Evolutionary conservation across 2,888 invertebrate genomes (phyloP).

Genomic region (Clivina fossor): DNA sequence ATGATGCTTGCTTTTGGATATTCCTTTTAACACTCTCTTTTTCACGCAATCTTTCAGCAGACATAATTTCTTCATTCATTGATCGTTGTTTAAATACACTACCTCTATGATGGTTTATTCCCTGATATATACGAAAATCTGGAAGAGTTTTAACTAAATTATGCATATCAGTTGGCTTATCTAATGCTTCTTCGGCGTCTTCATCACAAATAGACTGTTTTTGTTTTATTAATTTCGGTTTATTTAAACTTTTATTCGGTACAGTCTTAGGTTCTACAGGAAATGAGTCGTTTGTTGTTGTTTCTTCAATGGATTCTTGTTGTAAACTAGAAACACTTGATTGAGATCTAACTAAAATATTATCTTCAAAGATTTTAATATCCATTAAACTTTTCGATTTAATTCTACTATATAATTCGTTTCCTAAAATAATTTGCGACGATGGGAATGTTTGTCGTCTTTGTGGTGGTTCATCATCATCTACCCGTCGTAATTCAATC

Average conservation of each 20-base stretch:
- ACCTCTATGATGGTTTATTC: conserved; percentile 55
- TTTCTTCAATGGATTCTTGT: conserved; percentile 42
- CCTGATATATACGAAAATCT: conserved; percentile 62
- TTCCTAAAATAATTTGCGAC: conserved; percentile 49
- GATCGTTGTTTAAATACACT: conserved; percentile 81
- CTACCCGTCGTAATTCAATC: conserved; percentile 82
- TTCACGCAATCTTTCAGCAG: conserved; percentile 79
- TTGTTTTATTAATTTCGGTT: conserved; percentile 81
- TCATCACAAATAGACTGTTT: conserved; percentile 83
- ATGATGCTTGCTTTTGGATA: conserved; percentile 85
- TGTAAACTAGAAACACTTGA: conserved; percentile 72
- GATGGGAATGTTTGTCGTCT: conserved; percentile 58
- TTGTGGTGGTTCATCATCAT: conserved; percentile 62
- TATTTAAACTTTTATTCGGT: conserved; percentile 46
- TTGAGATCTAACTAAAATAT: conserved; percentile 70
- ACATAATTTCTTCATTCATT: conserved; percentile 87
- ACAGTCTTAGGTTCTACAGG: conserved; percentile 37
- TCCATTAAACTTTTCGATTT: conserved; percentile 85
- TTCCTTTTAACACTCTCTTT: conserved; percentile 80
- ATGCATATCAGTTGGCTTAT: conserved; percentile 71
- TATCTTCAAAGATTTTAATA: conserved; percentile 73
- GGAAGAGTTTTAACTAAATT: conserved; percentile 65
- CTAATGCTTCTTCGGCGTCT: conserved; percentile 64
- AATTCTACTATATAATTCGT: conserved; percentile 58
- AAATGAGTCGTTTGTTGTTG: conserved; percentile 48